Base-by-base conservation (phyloP, 1,140 invertebrate genomes). In the Musca vetustissima region DNA sequence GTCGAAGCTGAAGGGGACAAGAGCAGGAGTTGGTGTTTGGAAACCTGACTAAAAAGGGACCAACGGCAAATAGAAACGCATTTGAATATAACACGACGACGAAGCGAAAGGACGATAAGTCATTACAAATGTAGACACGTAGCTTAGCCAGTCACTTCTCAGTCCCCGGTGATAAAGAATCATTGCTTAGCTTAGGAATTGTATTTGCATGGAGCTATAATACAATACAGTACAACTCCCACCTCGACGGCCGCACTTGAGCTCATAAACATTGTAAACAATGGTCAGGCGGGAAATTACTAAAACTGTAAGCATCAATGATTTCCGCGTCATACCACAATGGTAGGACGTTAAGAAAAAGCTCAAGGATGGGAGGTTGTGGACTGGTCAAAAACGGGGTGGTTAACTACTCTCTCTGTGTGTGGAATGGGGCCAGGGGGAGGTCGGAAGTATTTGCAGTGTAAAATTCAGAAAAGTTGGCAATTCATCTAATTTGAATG, bases 401-500 rank as follows among this genome's bases (percentile, higher is more conserved):
- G 3, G 19, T n/a, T 22, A 17, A 47, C 3, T 7, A 49, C 50
- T 67, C n/a, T n/a, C n/a, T n/a, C n/a, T n/a, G n/a, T n/a, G n/a
- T n/a, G 11, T 15, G n/a, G 11, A 36, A 13, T 53, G 65, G 25
- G 48, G 17, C 19, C 28, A 15, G 19, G 19, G 2, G 21, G 17
- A 15, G 32, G 32, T 28, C n/a, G 1, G 7, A 43, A 43, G 36
- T 43, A 13, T 43, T 43, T 43, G 36, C 36, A 7, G 11, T 43
- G 11, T 13, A 43, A 43, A 43, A 43, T 43, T 43, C 24, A 59
- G 25, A 32, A 59, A 28, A 59, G 55, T 59, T 59, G 32, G 78
- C 78, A 80, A 80, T 80, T 80, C 78, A 80, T 80, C 78, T 80
- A 80, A 80, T 80, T 80, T 80, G 78, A 79, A 80, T 80, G 76